Percentiles rank a stretch among this genome's conserved stretches.
phyloP scores from a whole-genome alignment of 2,888 invertebrate species.

The Girardia tigrina region DNA sequence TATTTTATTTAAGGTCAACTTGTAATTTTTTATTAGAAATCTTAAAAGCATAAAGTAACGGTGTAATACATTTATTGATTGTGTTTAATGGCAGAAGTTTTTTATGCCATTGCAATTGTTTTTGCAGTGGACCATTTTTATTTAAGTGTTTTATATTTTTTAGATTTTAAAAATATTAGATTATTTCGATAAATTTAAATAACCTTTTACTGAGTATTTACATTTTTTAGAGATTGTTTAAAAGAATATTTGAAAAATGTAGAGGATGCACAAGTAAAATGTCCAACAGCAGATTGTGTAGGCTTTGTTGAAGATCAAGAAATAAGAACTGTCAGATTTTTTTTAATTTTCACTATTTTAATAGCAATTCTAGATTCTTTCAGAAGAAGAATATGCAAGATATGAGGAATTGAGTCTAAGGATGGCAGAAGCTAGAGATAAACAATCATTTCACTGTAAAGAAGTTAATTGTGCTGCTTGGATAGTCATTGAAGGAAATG shows the following conservation, averaged over 20 bases:
- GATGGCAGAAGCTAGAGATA: not conserved
- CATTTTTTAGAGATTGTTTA: not conserved
- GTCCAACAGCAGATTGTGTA: not conserved
- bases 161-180: too few relatives aligned
- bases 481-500: not conserved
- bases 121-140: too few relatives aligned
- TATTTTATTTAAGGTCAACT: too few relatives aligned
- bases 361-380: not conserved
- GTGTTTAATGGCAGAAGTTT: too few relatives aligned
- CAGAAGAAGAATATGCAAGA: not conserved
- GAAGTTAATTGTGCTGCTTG: conserved; percentile 7
- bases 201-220: too few relatives aligned
- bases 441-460: not conserved
- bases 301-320: conserved; percentile 3
- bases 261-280: not conserved
- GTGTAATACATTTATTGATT: too few relatives aligned
- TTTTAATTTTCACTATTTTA: not conserved
- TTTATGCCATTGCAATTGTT: too few relatives aligned
- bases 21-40: too few relatives aligned
- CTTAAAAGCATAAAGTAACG: too few relatives aligned
- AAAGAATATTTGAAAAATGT: not conserved
- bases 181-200: too few relatives aligned
- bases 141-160: too few relatives aligned
- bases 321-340: not conserved
- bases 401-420: not conserved